These are phyloP conservation scores for Triplophysa bombifrons DNA, from an alignment of 2,797 vertebrate species.

Conservation along the genomic window DNA sequence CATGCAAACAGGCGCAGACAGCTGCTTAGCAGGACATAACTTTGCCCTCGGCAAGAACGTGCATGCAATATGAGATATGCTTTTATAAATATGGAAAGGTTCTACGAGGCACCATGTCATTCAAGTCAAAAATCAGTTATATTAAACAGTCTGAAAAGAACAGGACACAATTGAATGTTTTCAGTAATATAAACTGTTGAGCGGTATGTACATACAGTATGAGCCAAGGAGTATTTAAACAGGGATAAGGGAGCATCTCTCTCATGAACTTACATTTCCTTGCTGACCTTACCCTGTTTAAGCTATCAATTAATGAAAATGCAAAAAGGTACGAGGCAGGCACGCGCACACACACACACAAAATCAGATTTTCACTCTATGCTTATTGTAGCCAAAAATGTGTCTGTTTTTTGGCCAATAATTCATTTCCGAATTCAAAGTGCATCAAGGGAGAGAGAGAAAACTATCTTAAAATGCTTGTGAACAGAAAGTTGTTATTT, in stretches of 20 bases:
- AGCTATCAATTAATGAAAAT: no score
- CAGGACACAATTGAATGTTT: neutral
- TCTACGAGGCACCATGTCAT: constrained; percentile 37
- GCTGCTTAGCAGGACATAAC: constrained; percentile 37
- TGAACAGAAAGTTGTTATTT: no score
- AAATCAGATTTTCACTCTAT: no score
- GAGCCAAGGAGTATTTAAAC: neutral
- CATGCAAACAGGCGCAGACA: constrained; percentile 39
- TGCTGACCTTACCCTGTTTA: no score
- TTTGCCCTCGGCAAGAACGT: constrained; percentile 48
- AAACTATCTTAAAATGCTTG: no score
- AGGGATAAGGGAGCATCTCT: neutral
- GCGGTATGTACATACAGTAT: neutral
- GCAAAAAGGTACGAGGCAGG: no score
- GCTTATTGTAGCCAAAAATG: no score
- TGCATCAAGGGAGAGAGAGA: no score
- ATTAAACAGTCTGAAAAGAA: constrained; percentile 19
- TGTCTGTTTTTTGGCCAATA: no score
- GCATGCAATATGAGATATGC: constrained; percentile 33
- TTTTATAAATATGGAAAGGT: constrained; percentile 55
- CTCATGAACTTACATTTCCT: no score
- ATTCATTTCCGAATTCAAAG: no score
- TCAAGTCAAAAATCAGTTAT: constrained; percentile 14
- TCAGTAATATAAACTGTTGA: neutral
- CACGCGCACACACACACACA: no score